Percentiles rank a stretch among this genome's conserved stretches.
Evolutionary conservation across 2,797 vertebrate species (phyloP).

Genomic region (Heteromormyrus szaboi): DNA sequence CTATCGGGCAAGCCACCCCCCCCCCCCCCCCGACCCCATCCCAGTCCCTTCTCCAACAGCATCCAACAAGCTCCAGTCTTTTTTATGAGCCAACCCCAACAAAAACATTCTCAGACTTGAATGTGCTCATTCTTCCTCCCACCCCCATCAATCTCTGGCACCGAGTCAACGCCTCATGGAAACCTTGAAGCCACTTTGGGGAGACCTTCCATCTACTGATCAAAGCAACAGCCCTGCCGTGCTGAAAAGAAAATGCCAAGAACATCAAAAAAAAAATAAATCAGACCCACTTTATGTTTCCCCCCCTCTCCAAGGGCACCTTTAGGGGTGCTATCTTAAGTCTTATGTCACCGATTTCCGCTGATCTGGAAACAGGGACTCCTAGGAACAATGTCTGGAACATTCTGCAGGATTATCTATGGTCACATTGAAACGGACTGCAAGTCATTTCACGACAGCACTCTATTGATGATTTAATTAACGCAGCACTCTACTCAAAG

Average conservation of each 20-base stretch:
- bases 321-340: background rate
- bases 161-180: constrained; percentile 43
- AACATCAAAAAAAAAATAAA: background rate
- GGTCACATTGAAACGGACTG: background rate
- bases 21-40: constrained; percentile 31
- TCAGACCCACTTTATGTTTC: background rate
- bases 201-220: constrained; percentile 4
- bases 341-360: background rate
- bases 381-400: background rate
- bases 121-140: constrained; percentile 56
- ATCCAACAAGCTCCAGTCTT: constrained; percentile 55
- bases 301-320: background rate
- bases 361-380: background rate
- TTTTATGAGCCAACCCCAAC: constrained; percentile 66
- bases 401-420: background rate
- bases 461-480: background rate
- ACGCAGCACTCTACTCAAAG: background rate
- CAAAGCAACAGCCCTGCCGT: background rate
- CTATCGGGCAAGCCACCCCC: constrained; percentile 41
- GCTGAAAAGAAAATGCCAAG: background rate
- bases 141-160: constrained; percentile 54
- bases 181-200: constrained; percentile 2
- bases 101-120: constrained; percentile 58
- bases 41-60: constrained; percentile 28
- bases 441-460: background rate